Evolutionary conservation across 2,888 invertebrate genomes (phyloP).

Genomic region (Rhagonycha fulva): DNA sequence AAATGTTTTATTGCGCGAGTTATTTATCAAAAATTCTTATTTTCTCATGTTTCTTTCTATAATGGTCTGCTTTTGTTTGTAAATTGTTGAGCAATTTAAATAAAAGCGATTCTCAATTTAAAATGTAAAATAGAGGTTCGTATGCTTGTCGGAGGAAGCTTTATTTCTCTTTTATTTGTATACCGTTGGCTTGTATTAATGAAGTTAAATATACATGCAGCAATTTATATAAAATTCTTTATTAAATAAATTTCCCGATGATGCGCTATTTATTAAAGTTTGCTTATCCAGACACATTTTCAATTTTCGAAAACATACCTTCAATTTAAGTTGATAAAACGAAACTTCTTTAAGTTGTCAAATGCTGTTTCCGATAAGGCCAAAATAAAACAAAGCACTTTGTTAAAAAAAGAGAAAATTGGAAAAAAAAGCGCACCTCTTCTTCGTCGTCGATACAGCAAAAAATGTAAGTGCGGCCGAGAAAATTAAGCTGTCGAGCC

Average conservation of each 20-base stretch:
- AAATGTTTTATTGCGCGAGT: slow-evolving; percentile 8
- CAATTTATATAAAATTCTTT: neutral
- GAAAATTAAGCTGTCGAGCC: neutral
- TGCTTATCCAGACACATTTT: neutral
- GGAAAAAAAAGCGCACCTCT: neutral
- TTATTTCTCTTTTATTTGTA: slow-evolving; percentile 15
- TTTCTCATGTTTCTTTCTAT: slow-evolving; percentile 23
- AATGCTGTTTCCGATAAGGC: neutral
- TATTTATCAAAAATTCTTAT: slow-evolving; percentile 29
- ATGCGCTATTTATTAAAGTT: neutral
- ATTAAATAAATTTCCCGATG: neutral
- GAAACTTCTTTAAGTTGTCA: neutral
- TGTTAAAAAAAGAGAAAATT: neutral
- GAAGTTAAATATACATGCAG: slow-evolving; percentile 5
- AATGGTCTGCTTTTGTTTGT: slow-evolving; percentile 25
- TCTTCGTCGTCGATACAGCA: neutral
- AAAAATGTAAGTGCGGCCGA: neutral
- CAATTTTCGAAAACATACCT: neutral
- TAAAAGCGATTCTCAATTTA: slow-evolving; percentile 28
- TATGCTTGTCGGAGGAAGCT: slow-evolving; percentile 12
- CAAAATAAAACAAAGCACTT: neutral
- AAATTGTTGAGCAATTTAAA: slow-evolving; percentile 30
- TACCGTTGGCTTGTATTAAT: slow-evolving; percentile 8
- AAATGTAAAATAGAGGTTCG: slow-evolving; percentile 20
- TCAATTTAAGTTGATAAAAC: neutral